phyloP scores from a whole-genome alignment of 2,888 invertebrate genomes.

The Oscheius sp. region DNA sequence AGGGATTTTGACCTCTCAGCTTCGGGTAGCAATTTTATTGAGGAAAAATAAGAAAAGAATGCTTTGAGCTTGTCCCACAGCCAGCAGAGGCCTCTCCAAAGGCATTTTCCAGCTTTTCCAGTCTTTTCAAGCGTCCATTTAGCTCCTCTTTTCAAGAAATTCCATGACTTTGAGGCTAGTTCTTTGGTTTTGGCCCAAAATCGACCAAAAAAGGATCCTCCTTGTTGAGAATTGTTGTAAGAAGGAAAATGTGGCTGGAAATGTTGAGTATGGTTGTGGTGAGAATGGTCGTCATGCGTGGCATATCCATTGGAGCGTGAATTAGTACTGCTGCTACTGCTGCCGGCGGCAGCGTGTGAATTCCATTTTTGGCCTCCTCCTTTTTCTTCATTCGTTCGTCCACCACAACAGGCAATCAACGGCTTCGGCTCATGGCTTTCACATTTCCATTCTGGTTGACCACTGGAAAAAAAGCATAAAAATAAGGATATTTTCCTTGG shows the following conservation, averaged over 20 bases:
- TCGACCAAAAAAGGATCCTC: not conserved
- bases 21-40: not conserved
- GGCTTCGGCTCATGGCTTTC: conserved; percentile 37
- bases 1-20: not conserved
- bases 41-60: not conserved
- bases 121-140: not conserved
- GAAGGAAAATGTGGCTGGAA: too few species aligned
- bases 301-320: conserved; percentile 30
- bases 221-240: not conserved
- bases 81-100: conserved; percentile 4
- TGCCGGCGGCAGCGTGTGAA: not conserved
- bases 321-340: conserved; percentile 9
- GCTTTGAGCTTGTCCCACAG: conserved; percentile 14
- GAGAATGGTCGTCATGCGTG: not conserved
- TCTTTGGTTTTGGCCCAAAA: not conserved
- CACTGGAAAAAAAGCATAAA: conserved; percentile 42
- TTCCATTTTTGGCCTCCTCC: conserved; percentile 22
- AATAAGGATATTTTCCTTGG: not conserved
- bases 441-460: conserved; percentile 59
- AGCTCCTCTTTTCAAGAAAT: conserved; percentile 12
- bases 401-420: conserved; percentile 46
- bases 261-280: too few species aligned
- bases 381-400: conserved; percentile 26
- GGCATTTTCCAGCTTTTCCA: not conserved
- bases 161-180: not conserved